Base-by-base conservation (phyloP, 2,888 invertebrate genomes). In the Lymantria monacha region DNA sequence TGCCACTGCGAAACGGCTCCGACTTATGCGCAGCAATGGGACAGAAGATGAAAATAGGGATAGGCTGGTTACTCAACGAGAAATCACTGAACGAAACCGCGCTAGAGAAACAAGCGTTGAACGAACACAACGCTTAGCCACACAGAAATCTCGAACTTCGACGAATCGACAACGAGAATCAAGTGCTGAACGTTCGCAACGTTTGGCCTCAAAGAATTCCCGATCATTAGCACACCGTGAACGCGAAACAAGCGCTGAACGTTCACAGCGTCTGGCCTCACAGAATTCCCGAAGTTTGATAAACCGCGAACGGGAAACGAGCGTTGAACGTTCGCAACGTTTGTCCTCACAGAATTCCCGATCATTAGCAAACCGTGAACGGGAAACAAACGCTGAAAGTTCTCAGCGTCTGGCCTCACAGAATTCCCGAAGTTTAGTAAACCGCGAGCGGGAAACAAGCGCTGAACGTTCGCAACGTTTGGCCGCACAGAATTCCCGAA, bases 391-490 rank as follows among this genome's bases (percentile, higher is more conserved):
- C 36, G 9, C 2, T 36, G 36, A 36, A 36, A 2, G 36, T 11
- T 36, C 8, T 2, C 36, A 36, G 7, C 22, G 22, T 22, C 5
- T 22, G 22, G 10, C 40, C 40, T 40, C 8, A 46, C 40, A 31
- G 12, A 40, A 30, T 14, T 38, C 11, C 8, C 30, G 30, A 40
- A 47, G 7, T 48, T 42, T 11, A 42, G 36, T n/a, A 12, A 42
- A 36, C 12, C 36, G 10, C 9, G 12, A 14, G 7, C 13, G 33
- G 41, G 42, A 42, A 47, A 15, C 47, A 42, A 47, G 30, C 22
- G 10, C 22, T 36, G 37, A 45, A 46, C 42, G 50, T 48, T 30
- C 44, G 11, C 13, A 42, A 22, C 42, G 14, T 45, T 46, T 42
- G 9, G 14, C 11, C 10, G 9, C 9, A 40, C 46, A 46, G 41